Percentiles rank a stretch among this genome's conserved stretches.
phyloP scores from a whole-genome alignment of 2,113 vertebrate genomes.

The Ceratotherium simum region DNA sequence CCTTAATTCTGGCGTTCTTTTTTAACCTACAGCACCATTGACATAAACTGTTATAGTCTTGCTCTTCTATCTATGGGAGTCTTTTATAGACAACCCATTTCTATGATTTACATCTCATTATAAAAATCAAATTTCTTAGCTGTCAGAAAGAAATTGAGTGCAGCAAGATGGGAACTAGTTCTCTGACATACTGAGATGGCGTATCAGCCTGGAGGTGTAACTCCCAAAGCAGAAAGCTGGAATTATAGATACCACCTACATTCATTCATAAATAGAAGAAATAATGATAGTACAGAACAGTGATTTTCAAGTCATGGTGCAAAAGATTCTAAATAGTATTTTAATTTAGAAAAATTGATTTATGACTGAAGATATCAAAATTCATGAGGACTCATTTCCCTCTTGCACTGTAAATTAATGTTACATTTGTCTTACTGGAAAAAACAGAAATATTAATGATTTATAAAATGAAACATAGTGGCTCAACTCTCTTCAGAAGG shows the following conservation, averaged over 20 bases:
- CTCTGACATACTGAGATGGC: constrained; percentile 69
- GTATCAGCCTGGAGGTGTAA: constrained; percentile 63
- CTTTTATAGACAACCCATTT: constrained; percentile 71
- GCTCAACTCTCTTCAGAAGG: not conserved
- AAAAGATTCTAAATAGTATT: constrained; percentile 53
- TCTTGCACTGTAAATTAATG: constrained; percentile 43
- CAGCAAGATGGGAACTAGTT: constrained; percentile 75
- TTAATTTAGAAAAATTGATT: constrained; percentile 35
- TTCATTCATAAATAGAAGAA: constrained; percentile 71
- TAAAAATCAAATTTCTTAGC: constrained; percentile 85
- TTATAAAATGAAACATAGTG: constrained; percentile 48
- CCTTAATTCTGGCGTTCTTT: constrained; percentile 62
- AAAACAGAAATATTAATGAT: constrained; percentile 37
- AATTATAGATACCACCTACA: constrained; percentile 79
- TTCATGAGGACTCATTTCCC: not conserved
- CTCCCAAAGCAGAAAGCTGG: constrained; percentile 67
- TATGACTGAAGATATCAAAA: constrained; percentile 58
- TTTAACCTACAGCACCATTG: constrained; percentile 63
- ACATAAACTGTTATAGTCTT: constrained; percentile 66
- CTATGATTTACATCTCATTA: constrained; percentile 83
- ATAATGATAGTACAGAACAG: constrained; percentile 56
- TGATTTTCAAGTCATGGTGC: constrained; percentile 45
- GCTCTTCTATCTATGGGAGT: constrained; percentile 71
- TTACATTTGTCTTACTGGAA: constrained; percentile 19
- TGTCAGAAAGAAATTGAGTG: constrained; percentile 84